phyloP scores from a whole-genome alignment of 2,113 vertebrate species.

The Ptilorrhoa leucosticta region DNA sequence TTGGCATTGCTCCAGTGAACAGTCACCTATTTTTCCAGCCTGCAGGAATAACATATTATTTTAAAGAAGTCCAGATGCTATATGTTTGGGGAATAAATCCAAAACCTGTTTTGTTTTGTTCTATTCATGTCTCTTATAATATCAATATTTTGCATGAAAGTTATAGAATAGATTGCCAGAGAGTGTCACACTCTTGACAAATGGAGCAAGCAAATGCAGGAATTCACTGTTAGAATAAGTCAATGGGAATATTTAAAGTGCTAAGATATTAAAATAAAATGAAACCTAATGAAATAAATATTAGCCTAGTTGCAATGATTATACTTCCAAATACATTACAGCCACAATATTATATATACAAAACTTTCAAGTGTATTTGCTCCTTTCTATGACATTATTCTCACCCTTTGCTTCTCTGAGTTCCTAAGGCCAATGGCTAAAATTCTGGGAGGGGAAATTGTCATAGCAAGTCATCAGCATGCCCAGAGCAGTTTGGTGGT shows the following conservation, averaged over 20 bases:
- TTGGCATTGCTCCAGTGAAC: background rate
- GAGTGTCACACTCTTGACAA: background rate
- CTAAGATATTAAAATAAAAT: background rate
- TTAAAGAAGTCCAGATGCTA: background rate
- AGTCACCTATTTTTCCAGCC: background rate
- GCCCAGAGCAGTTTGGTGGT: background rate
- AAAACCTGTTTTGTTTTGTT: background rate
- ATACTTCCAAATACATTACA: background rate
- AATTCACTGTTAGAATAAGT: background rate
- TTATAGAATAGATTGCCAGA: background rate
- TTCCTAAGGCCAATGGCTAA: background rate
- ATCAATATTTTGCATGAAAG: background rate
- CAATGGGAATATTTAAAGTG: background rate
- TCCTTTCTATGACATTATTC: background rate
- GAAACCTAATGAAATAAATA: background rate
- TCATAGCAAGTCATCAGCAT: background rate
- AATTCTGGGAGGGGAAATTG: background rate
- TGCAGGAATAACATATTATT: background rate
- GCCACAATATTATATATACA: background rate
- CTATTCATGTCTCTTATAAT: background rate
- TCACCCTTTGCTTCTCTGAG: background rate
- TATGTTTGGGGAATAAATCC: background rate
- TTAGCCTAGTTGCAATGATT: background rate
- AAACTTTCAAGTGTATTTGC: background rate
- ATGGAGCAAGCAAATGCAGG: accelerated